Percentiles rank a stretch among this genome's conserved stretches.
These are phyloP conservation scores for Pionites leucogaster DNA, from an alignment of 2,113 vertebrate genomes.

Conservation along the genomic window DNA sequence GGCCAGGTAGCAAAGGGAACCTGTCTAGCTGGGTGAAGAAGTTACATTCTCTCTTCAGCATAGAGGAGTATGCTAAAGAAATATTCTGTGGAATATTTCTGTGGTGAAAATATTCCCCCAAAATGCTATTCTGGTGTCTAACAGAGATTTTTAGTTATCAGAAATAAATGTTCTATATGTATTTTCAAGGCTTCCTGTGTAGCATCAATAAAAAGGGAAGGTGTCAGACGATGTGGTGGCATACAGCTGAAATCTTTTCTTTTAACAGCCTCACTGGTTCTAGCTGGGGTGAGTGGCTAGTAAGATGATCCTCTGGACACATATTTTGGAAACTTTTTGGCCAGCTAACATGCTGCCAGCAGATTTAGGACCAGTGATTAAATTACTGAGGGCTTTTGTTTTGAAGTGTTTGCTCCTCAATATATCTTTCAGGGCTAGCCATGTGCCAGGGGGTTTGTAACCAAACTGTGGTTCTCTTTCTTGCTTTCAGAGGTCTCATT, in stretches of 20 bases:
- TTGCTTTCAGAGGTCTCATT: constrained; percentile 21
- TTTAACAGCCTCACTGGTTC: background rate
- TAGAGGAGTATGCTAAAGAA: background rate
- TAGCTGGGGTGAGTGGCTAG: background rate
- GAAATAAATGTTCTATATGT: background rate
- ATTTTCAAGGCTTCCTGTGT: background rate
- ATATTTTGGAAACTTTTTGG: constrained; percentile 18
- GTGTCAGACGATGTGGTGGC: background rate
- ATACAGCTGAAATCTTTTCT: background rate
- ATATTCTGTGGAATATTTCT: background rate
- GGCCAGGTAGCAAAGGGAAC: background rate
- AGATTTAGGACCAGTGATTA: constrained; percentile 36
- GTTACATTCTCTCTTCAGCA: background rate
- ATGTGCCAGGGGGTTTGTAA: constrained; percentile 17
- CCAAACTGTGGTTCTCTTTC: constrained; percentile 31
- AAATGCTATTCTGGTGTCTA: background rate
- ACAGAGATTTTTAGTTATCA: background rate
- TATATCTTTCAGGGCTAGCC: constrained; percentile 35
- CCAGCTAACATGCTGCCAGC: background rate
- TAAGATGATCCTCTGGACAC: constrained; percentile 3
- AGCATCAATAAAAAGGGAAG: background rate
- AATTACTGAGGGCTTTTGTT: constrained; percentile 40
- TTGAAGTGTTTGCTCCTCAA: constrained; percentile 2
- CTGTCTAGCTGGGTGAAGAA: background rate
- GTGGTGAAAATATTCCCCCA: background rate